A percentile compares a stretch with the other conserved stretches of the same genome.
phyloP scores from a whole-genome alignment of 2,113 vertebrate genomes.

The Pseudolaguvia tuberculata region DNA sequence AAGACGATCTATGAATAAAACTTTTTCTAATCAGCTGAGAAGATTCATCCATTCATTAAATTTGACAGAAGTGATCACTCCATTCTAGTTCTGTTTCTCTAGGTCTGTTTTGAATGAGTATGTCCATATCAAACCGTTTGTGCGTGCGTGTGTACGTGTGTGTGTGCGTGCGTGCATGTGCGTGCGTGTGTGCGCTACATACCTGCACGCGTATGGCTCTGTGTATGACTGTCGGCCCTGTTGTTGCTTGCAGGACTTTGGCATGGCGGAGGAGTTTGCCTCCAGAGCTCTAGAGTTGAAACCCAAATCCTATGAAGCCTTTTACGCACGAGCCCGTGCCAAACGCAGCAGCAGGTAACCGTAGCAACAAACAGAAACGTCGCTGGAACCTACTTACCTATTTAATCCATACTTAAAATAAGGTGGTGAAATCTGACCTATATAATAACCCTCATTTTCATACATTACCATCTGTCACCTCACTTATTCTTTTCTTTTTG shows the following conservation, averaged over 20 bases:
- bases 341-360: constrained; percentile 70
- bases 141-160: constrained; percentile 8
- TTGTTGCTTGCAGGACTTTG: constrained; percentile 63
- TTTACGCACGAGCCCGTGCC: constrained; percentile 75
- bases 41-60: no score
- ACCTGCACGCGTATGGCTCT: constrained; percentile 33
- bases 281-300: constrained; percentile 96
- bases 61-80: no score
- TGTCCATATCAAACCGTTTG: constrained; percentile 2
- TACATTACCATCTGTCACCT: no score
- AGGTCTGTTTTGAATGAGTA: constrained; percentile 17
- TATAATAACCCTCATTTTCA: constrained; percentile 29
- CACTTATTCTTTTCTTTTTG: no score
- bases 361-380: constrained; percentile 35
- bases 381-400: constrained; percentile 16
- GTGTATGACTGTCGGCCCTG: constrained; percentile 51
- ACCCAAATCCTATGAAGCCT: constrained; percentile 95
- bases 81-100: no score
- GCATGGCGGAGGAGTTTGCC: constrained; percentile 93
- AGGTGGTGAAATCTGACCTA: no score
- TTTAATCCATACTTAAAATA: no score
- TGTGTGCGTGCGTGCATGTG: constrained; percentile 1
- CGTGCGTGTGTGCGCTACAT: constrained; percentile 31
- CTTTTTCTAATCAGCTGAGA: no score
- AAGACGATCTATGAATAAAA: no score